Evolutionary conservation across 2,888 invertebrate genomes (phyloP).

Genomic region (Microctonus brassicae): DNA sequence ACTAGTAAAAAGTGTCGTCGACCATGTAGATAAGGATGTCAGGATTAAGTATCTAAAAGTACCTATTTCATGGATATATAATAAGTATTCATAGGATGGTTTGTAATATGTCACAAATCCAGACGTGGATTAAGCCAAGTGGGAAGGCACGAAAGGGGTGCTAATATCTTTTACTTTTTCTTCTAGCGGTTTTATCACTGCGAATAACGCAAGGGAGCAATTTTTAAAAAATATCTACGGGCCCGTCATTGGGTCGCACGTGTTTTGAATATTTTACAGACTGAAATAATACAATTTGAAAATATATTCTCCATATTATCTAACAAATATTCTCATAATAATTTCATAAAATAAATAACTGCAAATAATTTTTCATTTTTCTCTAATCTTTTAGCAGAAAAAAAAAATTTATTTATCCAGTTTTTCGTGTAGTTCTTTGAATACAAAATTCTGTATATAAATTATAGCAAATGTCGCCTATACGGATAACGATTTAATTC

Average conservation of each 20-base stretch:
- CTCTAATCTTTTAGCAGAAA: background rate
- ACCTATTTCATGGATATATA: background rate
- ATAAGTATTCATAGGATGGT: constrained; percentile 56
- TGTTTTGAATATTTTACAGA: background rate
- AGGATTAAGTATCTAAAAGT: background rate
- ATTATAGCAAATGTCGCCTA: background rate
- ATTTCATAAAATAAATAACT: background rate
- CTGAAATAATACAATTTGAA: background rate
- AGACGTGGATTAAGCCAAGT: constrained; percentile 52
- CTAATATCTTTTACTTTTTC: constrained; percentile 28
- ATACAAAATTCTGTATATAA: background rate
- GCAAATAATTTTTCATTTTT: background rate
- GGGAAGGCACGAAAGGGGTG: constrained; percentile 31
- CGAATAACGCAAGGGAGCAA: background rate
- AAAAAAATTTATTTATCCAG: background rate
- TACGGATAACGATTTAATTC: constrained; percentile 35
- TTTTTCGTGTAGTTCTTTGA: background rate
- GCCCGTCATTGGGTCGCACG: background rate
- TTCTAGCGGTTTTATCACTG: background rate
- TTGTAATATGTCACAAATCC: constrained; percentile 56
- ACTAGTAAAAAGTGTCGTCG: background rate
- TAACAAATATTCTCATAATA: background rate
- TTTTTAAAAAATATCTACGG: constrained; percentile 34
- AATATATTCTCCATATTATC: background rate
- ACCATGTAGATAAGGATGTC: background rate